Evolutionary conservation across 2,797 vertebrate species (phyloP), one percentile per base, ranked within the genome.

Genomic region (Coilia nasus): DNA sequence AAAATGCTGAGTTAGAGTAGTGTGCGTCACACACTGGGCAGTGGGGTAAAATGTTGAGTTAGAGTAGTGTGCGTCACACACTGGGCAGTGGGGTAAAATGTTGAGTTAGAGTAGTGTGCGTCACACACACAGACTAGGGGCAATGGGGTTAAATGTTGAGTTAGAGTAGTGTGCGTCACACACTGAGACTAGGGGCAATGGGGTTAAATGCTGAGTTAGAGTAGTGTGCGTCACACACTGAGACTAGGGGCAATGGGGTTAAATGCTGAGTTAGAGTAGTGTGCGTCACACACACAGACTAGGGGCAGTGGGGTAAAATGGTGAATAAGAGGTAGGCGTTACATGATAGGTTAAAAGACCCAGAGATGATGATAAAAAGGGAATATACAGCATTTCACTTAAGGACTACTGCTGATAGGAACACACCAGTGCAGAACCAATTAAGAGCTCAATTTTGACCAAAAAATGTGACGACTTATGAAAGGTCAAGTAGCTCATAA

Each of bases 401-500:
- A 41, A 35, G 31, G 6, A 75, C 1, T 78, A 78, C 35, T 21
- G 35, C 35, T 2, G 25, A 35, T 21, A 21, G 6, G 31, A 78
- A 44, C 7, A 3, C 44, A 10, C 71, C 44, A 17, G 71, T 12
- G 19, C 31, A 44, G 71, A 78, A 78, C 17, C 35, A 44, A 78
- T 78, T 78, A 78, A 41, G 19, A 78, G 71, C 35, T 78, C 17
- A 44, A 21, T 78, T 78, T 78, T 23, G 1, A 6, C 35, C 35
- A 35, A 78, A 41, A 78, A 78, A 41, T 41, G 31, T 78, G 71
- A 14, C 71, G 15, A 41, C 71, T 78, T 31, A 17, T 7, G 17
- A 78, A 78, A 78, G 71, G 71, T 78, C 31, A 44, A 78, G 35
- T 21, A 44, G 15, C 71, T 78, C 71, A 78, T 78, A 41, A 78